phyloP scores from a whole-genome alignment of 2,113 vertebrate genomes.

The Mixornis gularis region DNA sequence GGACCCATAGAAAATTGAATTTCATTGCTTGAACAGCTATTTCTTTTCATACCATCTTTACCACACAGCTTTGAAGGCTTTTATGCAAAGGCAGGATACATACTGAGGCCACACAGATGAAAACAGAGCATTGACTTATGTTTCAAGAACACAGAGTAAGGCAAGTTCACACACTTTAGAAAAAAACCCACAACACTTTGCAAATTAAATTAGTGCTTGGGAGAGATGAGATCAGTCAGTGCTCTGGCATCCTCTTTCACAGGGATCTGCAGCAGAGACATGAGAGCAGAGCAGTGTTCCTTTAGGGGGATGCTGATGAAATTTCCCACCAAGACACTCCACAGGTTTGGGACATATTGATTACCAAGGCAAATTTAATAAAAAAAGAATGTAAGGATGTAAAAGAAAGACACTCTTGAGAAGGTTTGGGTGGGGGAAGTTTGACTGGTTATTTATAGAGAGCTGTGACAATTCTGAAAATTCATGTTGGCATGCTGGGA shows the following conservation, averaged over 20 bases:
- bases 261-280: background rate
- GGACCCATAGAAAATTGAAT: background rate
- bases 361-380: background rate
- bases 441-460: background rate
- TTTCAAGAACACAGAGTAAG: constrained; percentile 8
- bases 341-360: background rate
- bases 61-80: background rate
- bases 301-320: background rate
- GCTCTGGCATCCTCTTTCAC: background rate
- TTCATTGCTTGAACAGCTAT: background rate
- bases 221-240: constrained; percentile 2
- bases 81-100: background rate
- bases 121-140: background rate
- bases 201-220: constrained; percentile 34
- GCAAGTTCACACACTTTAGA: constrained; percentile 20
- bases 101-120: background rate
- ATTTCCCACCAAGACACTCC: background rate
- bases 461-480: background rate
- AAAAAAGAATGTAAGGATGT: background rate
- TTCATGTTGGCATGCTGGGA: background rate
- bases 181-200: constrained; percentile 14
- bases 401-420: background rate
- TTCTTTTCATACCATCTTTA: background rate
- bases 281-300: background rate
- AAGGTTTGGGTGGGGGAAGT: background rate